Conservation (phyloP, 2,888 invertebrate genomes). For the Ypsolopha sequella region DNA sequence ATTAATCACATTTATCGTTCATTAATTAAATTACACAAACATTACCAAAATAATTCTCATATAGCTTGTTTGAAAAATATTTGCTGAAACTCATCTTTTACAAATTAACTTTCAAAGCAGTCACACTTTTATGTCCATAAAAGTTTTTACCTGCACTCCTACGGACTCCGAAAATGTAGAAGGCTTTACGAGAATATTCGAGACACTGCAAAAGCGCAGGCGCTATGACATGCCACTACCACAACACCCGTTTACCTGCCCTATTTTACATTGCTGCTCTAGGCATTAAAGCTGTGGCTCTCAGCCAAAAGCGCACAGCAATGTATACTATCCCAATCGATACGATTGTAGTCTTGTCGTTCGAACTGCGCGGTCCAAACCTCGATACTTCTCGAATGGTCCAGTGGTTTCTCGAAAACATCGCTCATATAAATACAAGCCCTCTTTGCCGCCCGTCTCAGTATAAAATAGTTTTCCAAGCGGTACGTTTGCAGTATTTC, state of each 20-base stretch:
- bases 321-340: background rate
- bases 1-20: too few species aligned
- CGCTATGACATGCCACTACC: background rate
- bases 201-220: background rate
- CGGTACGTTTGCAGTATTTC: conserved; percentile 13
- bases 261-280: background rate
- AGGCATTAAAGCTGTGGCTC: background rate
- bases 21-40: too few species aligned
- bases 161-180: too few species aligned
- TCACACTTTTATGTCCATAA: too few species aligned
- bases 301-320: background rate
- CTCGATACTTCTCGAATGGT: conserved; percentile 31
- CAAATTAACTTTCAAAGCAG: too few species aligned
- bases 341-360: background rate
- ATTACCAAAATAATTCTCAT: too few species aligned
- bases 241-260: background rate
- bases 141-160: too few species aligned
- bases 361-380: background rate
- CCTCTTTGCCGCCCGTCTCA: conserved; percentile 28
- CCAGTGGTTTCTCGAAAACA: conserved; percentile 29
- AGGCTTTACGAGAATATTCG: conserved; percentile 2
- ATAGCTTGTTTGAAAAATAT: too few species aligned
- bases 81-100: too few species aligned
- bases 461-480: conserved; percentile 43
- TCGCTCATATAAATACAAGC: conserved; percentile 45